These are phyloP conservation scores for Otis tarda DNA, from an alignment of 2,113 vertebrate species.

Conservation along the genomic window DNA sequence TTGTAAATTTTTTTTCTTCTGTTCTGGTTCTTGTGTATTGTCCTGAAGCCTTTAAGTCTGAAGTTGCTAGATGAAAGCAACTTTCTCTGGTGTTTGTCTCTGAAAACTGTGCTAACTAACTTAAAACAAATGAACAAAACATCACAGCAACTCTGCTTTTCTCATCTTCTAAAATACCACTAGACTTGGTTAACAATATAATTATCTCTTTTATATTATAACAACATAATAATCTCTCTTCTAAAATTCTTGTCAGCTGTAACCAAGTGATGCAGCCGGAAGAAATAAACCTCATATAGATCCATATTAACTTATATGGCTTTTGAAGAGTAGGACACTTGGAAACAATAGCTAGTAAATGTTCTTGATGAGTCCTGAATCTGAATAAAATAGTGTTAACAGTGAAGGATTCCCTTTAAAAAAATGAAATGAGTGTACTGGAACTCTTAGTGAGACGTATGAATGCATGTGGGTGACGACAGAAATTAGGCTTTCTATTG, in stretches of 20 bases:
- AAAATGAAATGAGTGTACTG: neutral
- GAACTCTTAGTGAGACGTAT: rapidly evolving
- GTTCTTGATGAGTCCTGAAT: neutral
- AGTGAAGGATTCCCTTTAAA: neutral
- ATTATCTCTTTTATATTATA: too few species aligned
- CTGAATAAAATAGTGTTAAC: neutral
- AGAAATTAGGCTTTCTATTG: neutral
- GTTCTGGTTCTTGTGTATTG: neutral
- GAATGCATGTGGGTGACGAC: neutral
- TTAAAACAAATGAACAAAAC: neutral
- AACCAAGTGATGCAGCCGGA: neutral
- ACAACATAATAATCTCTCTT: too few species aligned
- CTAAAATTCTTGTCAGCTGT: neutral
- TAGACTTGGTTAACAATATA: neutral
- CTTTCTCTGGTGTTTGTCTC: neutral
- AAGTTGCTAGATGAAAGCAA: neutral
- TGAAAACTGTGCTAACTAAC: neutral
- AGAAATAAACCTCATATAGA: neutral
- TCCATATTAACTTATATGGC: neutral
- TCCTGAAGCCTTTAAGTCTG: neutral
- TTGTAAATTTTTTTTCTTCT: neutral
- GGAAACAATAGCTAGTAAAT: neutral
- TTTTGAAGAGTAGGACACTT: neutral
- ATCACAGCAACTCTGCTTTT: neutral
- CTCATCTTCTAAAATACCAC: neutral